Evolutionary conservation across 64 coral and sea anemone genomes (phyloP).

Genomic region (Platygyra sinensis): DNA sequence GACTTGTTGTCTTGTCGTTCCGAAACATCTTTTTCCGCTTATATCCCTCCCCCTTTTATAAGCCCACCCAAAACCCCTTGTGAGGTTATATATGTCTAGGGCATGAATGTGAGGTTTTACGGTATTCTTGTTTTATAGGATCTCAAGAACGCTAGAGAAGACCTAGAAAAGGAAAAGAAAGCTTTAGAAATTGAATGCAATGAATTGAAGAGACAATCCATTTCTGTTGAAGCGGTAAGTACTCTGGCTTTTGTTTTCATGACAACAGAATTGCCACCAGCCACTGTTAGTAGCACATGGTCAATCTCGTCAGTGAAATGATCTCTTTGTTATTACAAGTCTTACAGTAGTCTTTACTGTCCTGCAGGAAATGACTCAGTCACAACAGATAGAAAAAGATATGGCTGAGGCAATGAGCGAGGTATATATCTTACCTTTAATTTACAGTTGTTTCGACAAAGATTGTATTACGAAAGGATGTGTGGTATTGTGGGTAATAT

Average conservation of each 20-base stretch:
- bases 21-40: no score
- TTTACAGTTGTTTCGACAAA: no score
- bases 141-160: constrained; percentile 23
- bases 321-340: background rate
- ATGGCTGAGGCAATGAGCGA: constrained; percentile 58
- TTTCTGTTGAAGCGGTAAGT: constrained; percentile 30
- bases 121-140: background rate
- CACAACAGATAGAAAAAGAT: constrained; percentile 76
- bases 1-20: no score
- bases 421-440: constrained; percentile 16
- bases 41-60: no score
- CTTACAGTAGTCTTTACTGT: background rate
- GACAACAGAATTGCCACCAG: no score
- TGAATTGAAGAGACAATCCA: constrained; percentile 10
- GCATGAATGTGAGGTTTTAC: background rate
- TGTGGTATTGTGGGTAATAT: no score
- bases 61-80: no score
- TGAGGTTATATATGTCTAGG: no score
- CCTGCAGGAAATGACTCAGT: constrained; percentile 58
- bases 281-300: no score
- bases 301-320: background rate
- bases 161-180: constrained; percentile 21
- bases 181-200: constrained; percentile 22
- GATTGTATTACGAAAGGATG: no score
- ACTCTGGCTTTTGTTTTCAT: background rate